Conservation (phyloP, 2,797 vertebrate species). For the Falco naumanni region DNA sequence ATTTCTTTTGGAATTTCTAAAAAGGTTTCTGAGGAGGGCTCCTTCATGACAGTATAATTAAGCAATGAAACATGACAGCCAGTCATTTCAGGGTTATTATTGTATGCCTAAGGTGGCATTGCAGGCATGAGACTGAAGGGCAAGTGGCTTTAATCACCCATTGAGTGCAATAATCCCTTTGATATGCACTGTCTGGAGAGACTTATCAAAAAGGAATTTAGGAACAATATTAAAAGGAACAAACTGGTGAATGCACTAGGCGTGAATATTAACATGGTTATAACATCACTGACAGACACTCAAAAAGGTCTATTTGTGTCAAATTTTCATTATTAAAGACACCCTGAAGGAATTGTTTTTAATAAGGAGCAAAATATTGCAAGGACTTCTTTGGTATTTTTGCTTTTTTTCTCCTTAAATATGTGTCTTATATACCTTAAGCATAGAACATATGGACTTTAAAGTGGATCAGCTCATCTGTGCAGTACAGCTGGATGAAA, state of each 20-base stretch:
- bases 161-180: constrained; percentile 71
- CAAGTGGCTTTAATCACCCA: constrained; percentile 67
- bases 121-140: constrained; percentile 60
- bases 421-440: background rate
- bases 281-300: background rate
- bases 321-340: constrained; percentile 4
- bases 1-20: constrained; percentile 45
- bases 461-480: background rate
- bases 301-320: background rate
- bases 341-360: background rate
- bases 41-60: constrained; percentile 64
- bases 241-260: background rate
- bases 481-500: background rate
- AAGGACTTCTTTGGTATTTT: background rate
- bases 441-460: background rate
- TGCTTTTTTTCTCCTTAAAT: background rate
- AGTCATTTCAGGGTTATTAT: constrained; percentile 54
- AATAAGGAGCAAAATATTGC: background rate
- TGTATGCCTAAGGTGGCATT: constrained; percentile 68
- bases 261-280: background rate
- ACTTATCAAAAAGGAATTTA: constrained; percentile 46
- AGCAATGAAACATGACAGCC: constrained; percentile 63
- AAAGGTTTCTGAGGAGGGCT: constrained; percentile 30
- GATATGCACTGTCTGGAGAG: constrained; percentile 55
- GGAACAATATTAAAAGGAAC: constrained; percentile 23